Evolutionary conservation across 2,888 invertebrate genomes (phyloP), one percentile per base, ranked within the genome.

Genomic region (Anarsia innoxiella): DNA sequence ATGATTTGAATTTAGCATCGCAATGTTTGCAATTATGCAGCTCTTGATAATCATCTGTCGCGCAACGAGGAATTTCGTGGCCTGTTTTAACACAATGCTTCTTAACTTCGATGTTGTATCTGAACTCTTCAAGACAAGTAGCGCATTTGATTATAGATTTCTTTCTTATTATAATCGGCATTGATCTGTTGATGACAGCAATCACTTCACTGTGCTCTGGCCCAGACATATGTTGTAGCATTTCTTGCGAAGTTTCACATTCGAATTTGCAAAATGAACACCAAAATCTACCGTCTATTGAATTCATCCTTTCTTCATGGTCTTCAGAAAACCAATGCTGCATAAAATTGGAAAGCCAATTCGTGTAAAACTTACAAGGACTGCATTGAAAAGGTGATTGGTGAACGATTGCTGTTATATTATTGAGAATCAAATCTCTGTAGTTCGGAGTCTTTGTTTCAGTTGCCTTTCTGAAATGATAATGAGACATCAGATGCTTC

Each of bases 361-460:
- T 94, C 51, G 93, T 92, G 66, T 93, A 96, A 71, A 93, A 96
- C 39, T 89, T 89, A 65, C 96, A 96, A 9, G 92, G 87, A 27
- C 89, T 89, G 62, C 96, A 96, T 69, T 95, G 95, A 61, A 91
- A 96, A 0, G 94, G 95, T 31, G 93, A 90, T 53, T 95, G 93
- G 40, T 90, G 86, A 3, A 94, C 91, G 44, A 96, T 90, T 40
- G 90, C 89, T 45, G 88, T 87, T 59, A 95, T 94, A 65, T 95
- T 91, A 36, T 90, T 89, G 19, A 95, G 79, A 35, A 95, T 89
- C 57, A 93, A 86, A 35, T 87, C 82, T 42, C 87, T 87, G 5
- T 88, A 86, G 6, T 87, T 83, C 15, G 78, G 76, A 2, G 88
- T 86, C 43, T 86, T 77, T 29, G 83, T 77, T 34, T 89, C 88